A percentile compares a stretch with the other conserved stretches of the same genome.
Evolutionary conservation across 2,888 invertebrate species (phyloP).

Genomic region (Phalera bucephala): DNA sequence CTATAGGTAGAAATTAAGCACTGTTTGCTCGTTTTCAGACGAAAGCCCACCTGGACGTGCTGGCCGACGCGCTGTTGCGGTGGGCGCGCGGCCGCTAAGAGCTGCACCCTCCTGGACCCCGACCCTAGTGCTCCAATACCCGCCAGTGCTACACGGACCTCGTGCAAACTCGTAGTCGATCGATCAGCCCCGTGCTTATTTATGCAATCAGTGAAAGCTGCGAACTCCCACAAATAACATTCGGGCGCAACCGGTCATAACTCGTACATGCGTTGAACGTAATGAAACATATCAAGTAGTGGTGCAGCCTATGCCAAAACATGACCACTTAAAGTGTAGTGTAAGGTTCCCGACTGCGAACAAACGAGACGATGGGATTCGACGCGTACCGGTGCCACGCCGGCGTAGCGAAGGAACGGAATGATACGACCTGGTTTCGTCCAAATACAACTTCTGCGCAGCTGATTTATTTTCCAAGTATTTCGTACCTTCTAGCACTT

Average conservation of each 20-base stretch:
- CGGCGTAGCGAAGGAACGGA: constrained; percentile 44
- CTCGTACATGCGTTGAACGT: constrained; percentile 65
- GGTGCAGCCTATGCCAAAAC: constrained; percentile 70
- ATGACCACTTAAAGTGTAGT: constrained; percentile 76
- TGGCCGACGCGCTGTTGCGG: constrained; percentile 95
- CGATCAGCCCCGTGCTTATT: constrained; percentile 54
- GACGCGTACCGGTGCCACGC: constrained; percentile 28
- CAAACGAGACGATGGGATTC: constrained; percentile 32
- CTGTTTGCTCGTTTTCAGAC: too few relatives aligned
- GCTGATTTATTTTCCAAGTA: constrained; percentile 70
- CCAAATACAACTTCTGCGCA: constrained; percentile 66
- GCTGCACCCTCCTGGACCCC: constrained; percentile 45
- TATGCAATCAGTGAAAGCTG: constrained; percentile 65
- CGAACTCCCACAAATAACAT: constrained; percentile 57
- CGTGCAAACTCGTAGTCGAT: constrained; percentile 50
- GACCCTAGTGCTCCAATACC: constrained; percentile 54
- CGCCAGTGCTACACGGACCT: constrained; percentile 60
- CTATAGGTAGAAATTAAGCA: too few relatives aligned
- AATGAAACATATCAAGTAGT: constrained; percentile 82
- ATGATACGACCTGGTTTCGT: constrained; percentile 73
- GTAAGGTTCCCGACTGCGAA: constrained; percentile 62
- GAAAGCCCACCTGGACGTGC: constrained; percentile 96
- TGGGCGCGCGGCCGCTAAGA: constrained; percentile 96
- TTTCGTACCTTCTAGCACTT: constrained; percentile 79
- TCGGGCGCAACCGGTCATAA: constrained; percentile 75